A percentile compares a stretch with the other conserved stretches of the same genome.
Evolutionary conservation across 1,140 invertebrate genomes (phyloP).

Genomic region (Epicauta chinensis): DNA sequence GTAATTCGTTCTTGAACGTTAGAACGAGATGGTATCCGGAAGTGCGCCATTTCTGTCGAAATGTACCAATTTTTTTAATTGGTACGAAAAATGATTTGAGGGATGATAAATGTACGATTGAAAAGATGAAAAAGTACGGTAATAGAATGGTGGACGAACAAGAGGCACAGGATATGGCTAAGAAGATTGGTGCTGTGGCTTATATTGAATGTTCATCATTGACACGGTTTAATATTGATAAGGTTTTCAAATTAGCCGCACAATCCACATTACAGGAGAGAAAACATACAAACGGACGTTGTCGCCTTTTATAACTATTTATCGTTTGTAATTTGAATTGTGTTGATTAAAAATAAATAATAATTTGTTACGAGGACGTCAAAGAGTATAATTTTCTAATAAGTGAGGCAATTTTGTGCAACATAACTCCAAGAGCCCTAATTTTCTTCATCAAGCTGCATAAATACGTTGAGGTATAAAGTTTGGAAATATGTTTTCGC

Average conservation of each 20-base stretch:
- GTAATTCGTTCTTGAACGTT: conserved; percentile 95
- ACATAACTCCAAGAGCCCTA: too few species aligned
- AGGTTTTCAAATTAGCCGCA: conserved; percentile 99
- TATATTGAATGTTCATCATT: conserved; percentile 99
- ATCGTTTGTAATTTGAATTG: too few species aligned
- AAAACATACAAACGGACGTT: conserved; percentile 82
- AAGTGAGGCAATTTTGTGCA: too few species aligned
- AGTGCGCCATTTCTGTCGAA: conserved; percentile 95
- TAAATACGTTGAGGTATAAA: too few species aligned
- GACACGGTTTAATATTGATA: conserved; percentile 97
- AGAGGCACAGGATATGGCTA: conserved; percentile 95
- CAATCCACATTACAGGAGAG: conserved; percentile 93
- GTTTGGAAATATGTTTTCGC: too few species aligned
- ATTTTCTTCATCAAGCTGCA: too few species aligned
- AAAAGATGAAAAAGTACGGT: conserved; percentile 96
- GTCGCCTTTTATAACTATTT: conserved; percentile 64
- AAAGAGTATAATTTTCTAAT: too few species aligned
- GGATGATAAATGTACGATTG: conserved; percentile 94
- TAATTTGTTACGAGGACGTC: too few species aligned
- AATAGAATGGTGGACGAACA: conserved; percentile 98
- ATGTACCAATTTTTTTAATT: conserved; percentile 95
- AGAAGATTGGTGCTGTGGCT: conserved; percentile 98
- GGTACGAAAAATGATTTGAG: conserved; percentile 97
- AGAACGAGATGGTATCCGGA: conserved; percentile 97
- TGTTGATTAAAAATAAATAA: too few species aligned